Conservation (phyloP, 1,140 invertebrate species). For the Ruditapes philippinarum region DNA sequence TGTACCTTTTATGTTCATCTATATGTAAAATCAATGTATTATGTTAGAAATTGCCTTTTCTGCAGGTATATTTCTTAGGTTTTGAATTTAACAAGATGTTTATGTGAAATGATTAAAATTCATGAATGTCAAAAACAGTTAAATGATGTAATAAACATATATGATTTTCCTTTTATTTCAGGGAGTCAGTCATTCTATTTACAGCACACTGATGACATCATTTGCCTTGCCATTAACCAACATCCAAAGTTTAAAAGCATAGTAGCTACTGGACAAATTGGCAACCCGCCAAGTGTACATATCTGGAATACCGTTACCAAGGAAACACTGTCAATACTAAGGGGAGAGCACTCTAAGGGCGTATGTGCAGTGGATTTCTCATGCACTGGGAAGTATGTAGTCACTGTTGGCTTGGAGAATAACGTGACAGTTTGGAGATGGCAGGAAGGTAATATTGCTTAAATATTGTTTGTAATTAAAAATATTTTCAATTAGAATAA, state of each 20-base stretch:
- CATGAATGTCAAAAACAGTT: no score
- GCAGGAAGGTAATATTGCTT: constrained; percentile 87
- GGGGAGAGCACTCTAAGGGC: constrained; percentile 82
- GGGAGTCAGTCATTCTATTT: constrained; percentile 86
- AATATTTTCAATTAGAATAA: no score
- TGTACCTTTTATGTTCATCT: no score
- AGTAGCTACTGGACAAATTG: constrained; percentile 86
- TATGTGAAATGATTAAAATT: no score
- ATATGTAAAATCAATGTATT: no score
- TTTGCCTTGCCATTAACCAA: constrained; percentile 86
- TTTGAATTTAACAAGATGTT: no score
- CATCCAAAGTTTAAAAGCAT: constrained; percentile 85
- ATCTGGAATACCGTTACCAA: constrained; percentile 85
- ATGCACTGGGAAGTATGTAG: constrained; percentile 85
- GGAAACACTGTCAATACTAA: constrained; percentile 84
- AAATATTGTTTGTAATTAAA: no score
- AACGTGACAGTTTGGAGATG: constrained; percentile 86
- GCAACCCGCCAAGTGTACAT: constrained; percentile 83
- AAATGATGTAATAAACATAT: neutral
- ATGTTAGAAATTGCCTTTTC: no score
- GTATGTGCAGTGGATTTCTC: constrained; percentile 86
- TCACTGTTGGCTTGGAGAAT: constrained; percentile 85
- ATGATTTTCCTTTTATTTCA: constrained; percentile 50
- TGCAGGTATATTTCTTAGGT: no score
- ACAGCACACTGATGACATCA: constrained; percentile 87